phyloP scores from a whole-genome alignment of 2,888 invertebrate genomes.

The Oithona nana region DNA sequence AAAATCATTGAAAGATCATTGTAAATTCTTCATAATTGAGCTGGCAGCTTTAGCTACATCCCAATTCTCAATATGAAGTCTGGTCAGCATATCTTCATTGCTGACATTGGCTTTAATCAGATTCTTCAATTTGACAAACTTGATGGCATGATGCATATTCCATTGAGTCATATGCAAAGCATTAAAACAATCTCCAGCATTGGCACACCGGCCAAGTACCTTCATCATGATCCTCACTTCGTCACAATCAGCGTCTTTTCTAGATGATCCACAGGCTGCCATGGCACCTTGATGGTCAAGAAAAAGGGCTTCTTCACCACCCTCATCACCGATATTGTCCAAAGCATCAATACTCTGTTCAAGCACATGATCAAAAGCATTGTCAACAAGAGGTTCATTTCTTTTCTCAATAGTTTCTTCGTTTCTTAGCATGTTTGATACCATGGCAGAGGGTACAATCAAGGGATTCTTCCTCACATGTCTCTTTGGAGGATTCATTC shows the following conservation, averaged over 20 bases:
- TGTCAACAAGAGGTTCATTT: conserved; percentile 19
- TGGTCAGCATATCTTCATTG: background rate
- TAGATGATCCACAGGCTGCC: background rate
- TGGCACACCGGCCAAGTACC: conserved; percentile 51
- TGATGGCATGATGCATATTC: conserved; percentile 44
- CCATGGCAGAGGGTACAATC: conserved; percentile 41
- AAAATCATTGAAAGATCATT: too few relatives aligned
- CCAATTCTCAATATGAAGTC: conserved; percentile 17
- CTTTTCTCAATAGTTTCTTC: background rate
- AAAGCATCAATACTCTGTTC: conserved; percentile 41
- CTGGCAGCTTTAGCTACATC: conserved; percentile 21
- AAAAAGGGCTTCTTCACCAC: background rate
- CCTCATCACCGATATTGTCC: conserved; percentile 33
- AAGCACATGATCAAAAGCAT: conserved; percentile 39
- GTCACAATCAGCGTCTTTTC: conserved; percentile 48
- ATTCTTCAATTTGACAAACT: conserved; percentile 14
- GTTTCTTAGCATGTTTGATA: conserved; percentile 18
- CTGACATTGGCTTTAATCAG: background rate
- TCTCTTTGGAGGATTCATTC: conserved; percentile 40
- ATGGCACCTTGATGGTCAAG: background rate
- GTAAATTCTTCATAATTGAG: conserved; percentile 1
- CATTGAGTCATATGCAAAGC: conserved; percentile 65
- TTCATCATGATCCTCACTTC: conserved; percentile 80
- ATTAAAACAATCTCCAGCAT: conserved; percentile 48
- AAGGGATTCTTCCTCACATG: conserved; percentile 64